phyloP scores from a whole-genome alignment of 2,888 invertebrate species.

The Alcis repandata region DNA sequence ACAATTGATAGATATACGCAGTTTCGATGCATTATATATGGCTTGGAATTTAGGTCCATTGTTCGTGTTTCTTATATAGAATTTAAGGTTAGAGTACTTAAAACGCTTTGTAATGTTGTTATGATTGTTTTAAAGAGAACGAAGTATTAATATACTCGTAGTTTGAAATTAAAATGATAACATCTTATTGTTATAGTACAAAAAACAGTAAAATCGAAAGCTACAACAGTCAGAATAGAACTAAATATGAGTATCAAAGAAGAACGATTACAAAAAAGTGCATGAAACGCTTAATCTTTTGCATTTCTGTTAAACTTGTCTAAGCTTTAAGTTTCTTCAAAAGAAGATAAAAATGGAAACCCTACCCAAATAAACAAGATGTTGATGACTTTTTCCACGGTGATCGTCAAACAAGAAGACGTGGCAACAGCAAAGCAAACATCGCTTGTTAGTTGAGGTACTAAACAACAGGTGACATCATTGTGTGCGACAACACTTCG shows the following conservation, averaged over 20 bases:
- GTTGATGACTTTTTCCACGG: constrained; percentile 25
- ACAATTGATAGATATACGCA: constrained; percentile 32
- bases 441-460: constrained; percentile 21
- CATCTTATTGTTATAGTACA: no score
- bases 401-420: constrained; percentile 36
- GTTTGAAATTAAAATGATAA: not conserved
- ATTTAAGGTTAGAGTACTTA: constrained; percentile 15
- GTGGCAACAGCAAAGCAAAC: constrained; percentile 38
- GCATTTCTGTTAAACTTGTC: not conserved
- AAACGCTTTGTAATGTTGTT: constrained; percentile 1
- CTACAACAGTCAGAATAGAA: no score
- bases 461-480: constrained; percentile 32
- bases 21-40: constrained; percentile 16
- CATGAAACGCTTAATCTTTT: not conserved
- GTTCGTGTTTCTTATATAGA: constrained; percentile 12
- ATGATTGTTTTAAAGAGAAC: not conserved
- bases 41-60: constrained; percentile 18
- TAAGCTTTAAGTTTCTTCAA: not conserved
- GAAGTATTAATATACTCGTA: not conserved
- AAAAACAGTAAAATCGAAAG: no score
- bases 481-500: constrained; percentile 17
- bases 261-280: no score
- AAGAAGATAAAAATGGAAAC: not conserved
- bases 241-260: no score
- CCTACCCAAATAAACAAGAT: constrained; percentile 18